These are phyloP conservation scores for Tragelaphus imberbis DNA, from an alignment of 2,113 vertebrate genomes.

Conservation along the genomic window DNA sequence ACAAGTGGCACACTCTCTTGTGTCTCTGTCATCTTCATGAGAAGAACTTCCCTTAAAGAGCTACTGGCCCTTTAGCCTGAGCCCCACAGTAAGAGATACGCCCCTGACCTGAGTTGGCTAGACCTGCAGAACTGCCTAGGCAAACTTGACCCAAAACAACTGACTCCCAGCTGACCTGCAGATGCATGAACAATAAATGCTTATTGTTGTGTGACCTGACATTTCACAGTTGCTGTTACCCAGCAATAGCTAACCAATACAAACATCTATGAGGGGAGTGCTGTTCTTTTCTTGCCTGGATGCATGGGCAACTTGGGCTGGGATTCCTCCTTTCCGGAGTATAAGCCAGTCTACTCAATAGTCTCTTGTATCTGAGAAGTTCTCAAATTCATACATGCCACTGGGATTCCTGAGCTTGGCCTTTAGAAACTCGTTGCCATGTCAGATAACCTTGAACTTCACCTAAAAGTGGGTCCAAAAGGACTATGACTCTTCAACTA, in stretches of 20 bases:
- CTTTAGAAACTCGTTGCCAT: background rate
- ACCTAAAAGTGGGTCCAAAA: background rate
- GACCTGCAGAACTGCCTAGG: background rate
- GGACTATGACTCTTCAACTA: background rate
- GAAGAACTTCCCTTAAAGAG: background rate
- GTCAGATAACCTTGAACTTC: background rate
- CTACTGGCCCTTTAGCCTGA: background rate
- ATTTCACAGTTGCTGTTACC: background rate
- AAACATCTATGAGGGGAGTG: background rate
- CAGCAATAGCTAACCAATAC: background rate
- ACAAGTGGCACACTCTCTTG: background rate
- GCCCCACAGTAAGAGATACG: background rate
- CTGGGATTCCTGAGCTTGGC: background rate
- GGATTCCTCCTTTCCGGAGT: background rate
- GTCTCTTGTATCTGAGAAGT: background rate
- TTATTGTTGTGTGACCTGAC: background rate
- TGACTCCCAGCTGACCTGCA: background rate
- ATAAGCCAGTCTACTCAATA: background rate
- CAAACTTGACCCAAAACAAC: background rate
- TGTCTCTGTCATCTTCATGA: background rate
- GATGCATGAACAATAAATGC: background rate
- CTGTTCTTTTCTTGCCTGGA: background rate
- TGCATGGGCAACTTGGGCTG: background rate
- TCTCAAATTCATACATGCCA: background rate
- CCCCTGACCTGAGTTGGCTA: background rate